phyloP scores from a whole-genome alignment of 2,113 vertebrate species.

The Monopterus albus region DNA sequence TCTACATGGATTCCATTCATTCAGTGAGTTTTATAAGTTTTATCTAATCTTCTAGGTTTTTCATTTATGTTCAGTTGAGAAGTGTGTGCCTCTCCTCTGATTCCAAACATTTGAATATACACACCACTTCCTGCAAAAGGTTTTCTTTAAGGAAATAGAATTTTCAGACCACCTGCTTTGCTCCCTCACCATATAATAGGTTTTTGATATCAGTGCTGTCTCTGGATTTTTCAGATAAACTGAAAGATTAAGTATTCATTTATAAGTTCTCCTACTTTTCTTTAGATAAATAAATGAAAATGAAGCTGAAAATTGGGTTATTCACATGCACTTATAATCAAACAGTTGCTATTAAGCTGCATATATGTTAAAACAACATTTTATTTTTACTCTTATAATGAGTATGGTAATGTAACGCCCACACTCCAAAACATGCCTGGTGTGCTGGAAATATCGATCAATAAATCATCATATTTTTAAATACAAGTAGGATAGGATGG shows the following conservation, averaged over 20 bases:
- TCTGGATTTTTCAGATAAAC: neutral
- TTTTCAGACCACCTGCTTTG: neutral
- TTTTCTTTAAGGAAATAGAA: neutral
- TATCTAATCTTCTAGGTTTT: neutral
- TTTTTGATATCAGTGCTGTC: neutral
- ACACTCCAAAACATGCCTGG: no score
- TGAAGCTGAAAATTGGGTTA: no score
- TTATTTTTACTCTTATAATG: no score
- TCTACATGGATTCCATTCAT: no score
- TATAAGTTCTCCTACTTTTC: no score
- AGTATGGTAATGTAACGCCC: no score
- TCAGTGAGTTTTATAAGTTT: neutral
- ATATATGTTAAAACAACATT: no score
- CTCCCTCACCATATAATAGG: neutral
- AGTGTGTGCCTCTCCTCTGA: neutral
- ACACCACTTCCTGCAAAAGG: neutral
- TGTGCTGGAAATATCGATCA: no score
- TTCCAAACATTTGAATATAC: neutral
- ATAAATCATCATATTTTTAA: no score
- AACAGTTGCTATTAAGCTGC: no score
- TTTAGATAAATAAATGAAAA: neutral
- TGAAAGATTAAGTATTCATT: neutral
- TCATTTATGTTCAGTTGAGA: neutral
- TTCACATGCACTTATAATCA: no score
- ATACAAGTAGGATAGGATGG: neutral